Percentiles rank a stretch among this genome's conserved stretches.
Evolutionary conservation across 2,888 invertebrate genomes (phyloP).

Genomic region (Caenorhabditis japonica): DNA sequence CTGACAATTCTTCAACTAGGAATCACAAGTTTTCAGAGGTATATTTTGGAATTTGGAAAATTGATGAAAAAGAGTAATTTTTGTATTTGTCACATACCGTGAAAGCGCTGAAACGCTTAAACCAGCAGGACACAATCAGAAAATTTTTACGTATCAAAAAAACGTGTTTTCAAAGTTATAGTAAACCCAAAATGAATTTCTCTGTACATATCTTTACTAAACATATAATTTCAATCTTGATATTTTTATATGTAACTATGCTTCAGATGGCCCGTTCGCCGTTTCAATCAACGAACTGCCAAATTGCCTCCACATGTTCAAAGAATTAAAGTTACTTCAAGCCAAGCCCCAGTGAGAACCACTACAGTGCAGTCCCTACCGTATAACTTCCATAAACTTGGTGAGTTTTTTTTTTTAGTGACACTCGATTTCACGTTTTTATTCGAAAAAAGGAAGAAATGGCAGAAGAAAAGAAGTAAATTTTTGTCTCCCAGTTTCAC

Average conservation of each 20-base stretch:
- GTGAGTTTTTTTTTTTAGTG: slow-evolving; percentile 6
- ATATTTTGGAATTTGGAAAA: background rate
- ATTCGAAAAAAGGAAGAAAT: background rate
- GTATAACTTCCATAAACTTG: slow-evolving; percentile 38
- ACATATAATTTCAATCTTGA: no score
- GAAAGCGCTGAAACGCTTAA: no score
- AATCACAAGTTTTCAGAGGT: slow-evolving; percentile 21
- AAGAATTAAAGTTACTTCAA: slow-evolving; percentile 35
- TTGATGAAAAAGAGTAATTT: background rate
- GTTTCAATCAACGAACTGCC: slow-evolving; percentile 23
- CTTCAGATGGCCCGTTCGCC: slow-evolving; percentile 27
- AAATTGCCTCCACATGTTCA: slow-evolving; percentile 34
- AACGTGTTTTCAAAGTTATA: no score
- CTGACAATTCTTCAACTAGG: background rate
- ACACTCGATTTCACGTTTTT: no score
- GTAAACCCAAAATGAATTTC: no score
- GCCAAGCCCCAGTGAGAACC: slow-evolving; percentile 24
- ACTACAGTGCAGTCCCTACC: slow-evolving; percentile 54
- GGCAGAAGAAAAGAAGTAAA: no score
- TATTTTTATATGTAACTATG: no score
- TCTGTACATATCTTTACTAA: no score
- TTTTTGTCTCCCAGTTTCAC: no score
- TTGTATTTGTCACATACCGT: no score
- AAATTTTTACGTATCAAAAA: no score
- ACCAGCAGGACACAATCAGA: no score